Conservation (phyloP, 37 sponge, comb jelly and placozoan species). For the Amphimedon queenslandica region DNA sequence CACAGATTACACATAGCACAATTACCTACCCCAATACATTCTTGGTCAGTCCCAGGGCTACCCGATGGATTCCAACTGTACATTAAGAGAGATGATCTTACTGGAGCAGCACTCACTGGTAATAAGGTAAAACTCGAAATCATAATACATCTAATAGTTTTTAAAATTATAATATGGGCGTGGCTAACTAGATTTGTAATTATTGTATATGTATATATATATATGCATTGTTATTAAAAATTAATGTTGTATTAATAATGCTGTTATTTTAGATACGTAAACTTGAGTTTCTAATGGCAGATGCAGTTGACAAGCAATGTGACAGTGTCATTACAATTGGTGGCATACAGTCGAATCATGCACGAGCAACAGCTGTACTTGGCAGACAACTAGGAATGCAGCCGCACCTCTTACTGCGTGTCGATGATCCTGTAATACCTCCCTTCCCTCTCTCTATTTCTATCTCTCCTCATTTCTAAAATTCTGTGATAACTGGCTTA, state of each 20-base stretch:
- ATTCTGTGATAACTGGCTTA: no score
- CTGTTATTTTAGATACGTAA: slow-evolving; percentile 57
- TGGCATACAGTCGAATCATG: slow-evolving; percentile 73
- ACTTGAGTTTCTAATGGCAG: slow-evolving; percentile 83
- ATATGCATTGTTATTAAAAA: neutral
- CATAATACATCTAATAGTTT: no score
- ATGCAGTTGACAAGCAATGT: slow-evolving; percentile 59
- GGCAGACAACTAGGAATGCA: slow-evolving; percentile 72
- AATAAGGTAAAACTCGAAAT: slow-evolving; percentile 55
- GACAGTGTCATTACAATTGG: slow-evolving; percentile 77
- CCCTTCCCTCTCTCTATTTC: neutral
- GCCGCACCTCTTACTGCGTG: slow-evolving; percentile 69
- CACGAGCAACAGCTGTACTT: slow-evolving; percentile 80
- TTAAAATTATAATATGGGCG: no score
- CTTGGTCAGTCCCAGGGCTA: slow-evolving; percentile 52
- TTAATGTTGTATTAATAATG: slow-evolving; percentile 1
- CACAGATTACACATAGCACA: slow-evolving; percentile 39
- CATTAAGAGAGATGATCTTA: slow-evolving; percentile 78
- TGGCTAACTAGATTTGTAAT: no score
- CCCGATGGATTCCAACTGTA: slow-evolving; percentile 52
- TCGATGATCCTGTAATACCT: neutral
- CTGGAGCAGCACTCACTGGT: slow-evolving; percentile 61
- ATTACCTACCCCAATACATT: slow-evolving; percentile 68
- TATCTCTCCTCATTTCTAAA: neutral
- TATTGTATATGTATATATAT: neutral